Base-by-base conservation (phyloP, 2,797 vertebrate genomes). In the Arvicola amphibius region DNA sequence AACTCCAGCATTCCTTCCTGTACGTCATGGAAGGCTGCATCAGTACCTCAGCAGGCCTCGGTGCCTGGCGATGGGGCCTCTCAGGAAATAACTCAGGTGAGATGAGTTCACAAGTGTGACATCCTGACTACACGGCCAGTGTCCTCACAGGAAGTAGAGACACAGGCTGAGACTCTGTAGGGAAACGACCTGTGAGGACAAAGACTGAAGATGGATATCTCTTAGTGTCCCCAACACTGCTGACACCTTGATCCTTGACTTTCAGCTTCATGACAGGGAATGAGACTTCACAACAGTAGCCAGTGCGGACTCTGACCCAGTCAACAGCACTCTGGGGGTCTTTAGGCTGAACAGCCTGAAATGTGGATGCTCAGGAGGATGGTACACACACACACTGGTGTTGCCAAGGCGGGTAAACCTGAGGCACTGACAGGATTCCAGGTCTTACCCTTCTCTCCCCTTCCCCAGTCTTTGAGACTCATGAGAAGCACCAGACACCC, bases 161-260 rank as follows among this genome's bases (percentile, higher is more conserved):
- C 1, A 5, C 3, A 76, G 25, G 8, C 14, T 0, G 0, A 21
- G 19, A 4, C 1, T 25, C 0, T 23, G 21, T 29, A n/a, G 12
- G 40, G 6, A 17, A 37, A 17, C 10, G 4, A 29, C 10, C 46
- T 0, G 0, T 0, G 14, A 7, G 16, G 23, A 32, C 2, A 12
- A 3, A 6, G 27, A 1, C 3, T 53, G 61, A 59, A 46, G 21
- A 14, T 0, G 0, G 40, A 14, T 0, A 0, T 51, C 2, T 19
- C 37, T 63, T 11, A 6, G 29, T 27, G 23, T 37, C 5, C 13
- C 27, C 63, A 43, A 34, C 2, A 7, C 6, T 12, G 2, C 17
- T 0, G 0, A 5, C 17, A 3, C 48, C 46, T 85, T 25, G 21
- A 73, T 17, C 40, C 16, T 6, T 13, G 40, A 6, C 65, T 25